A percentile compares a stretch with the other conserved stretches of the same genome.
These are phyloP conservation scores for Andinoacara biseriatus DNA, from an alignment of 2,113 vertebrate species.

Conservation along the genomic window DNA sequence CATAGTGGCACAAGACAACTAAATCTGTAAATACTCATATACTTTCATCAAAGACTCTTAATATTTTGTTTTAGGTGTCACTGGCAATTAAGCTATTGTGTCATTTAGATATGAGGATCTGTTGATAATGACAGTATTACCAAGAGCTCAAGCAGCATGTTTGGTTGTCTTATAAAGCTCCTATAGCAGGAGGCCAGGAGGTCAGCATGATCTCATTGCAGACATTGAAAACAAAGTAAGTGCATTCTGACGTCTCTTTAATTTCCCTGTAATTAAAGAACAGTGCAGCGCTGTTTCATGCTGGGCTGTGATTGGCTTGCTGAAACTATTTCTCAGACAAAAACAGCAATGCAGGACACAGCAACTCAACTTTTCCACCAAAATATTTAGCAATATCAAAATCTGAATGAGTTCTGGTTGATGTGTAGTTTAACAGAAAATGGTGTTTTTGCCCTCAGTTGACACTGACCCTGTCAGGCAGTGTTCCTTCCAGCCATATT, in stretches of 20 bases:
- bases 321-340: neutral
- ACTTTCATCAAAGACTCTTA: too few relatives aligned
- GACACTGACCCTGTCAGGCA: neutral
- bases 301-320: neutral
- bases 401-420: neutral
- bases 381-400: neutral
- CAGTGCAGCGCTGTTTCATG: neutral
- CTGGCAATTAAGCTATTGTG: too few relatives aligned
- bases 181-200: neutral
- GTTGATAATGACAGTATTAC: too few relatives aligned
- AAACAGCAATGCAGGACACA: neutral
- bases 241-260: neutral
- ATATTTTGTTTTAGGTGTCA: too few relatives aligned
- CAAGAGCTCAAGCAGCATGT: neutral
- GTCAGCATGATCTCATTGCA: neutral
- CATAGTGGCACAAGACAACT: too few relatives aligned
- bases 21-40: too few relatives aligned
- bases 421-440: neutral
- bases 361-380: neutral
- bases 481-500: neutral
- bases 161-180: too few relatives aligned
- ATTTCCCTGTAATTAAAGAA: neutral
- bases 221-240: neutral
- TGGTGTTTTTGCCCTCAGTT: neutral
- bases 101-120: too few relatives aligned